These are phyloP conservation scores for Altica lythri DNA, from an alignment of 2,888 invertebrate species.

Conservation along the genomic window DNA sequence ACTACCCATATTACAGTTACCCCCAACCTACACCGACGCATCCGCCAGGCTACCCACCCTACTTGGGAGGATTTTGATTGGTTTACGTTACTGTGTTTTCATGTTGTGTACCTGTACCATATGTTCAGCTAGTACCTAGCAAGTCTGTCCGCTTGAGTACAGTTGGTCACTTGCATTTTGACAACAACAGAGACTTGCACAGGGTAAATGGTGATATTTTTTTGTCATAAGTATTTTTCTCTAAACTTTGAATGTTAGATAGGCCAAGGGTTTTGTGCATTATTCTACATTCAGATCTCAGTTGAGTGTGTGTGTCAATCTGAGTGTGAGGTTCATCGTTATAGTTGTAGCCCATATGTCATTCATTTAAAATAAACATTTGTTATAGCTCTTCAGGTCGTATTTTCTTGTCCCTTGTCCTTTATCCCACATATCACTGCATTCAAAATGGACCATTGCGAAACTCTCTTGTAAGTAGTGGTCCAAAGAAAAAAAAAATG, in stretches of 20 bases:
- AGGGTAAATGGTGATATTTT: conserved; percentile 62
- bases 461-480: conserved; percentile 45
- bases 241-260: conserved; percentile 60
- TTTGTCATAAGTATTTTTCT: conserved; percentile 60
- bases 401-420: conserved; percentile 50
- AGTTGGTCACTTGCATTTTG: conserved; percentile 59
- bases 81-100: conserved; percentile 59
- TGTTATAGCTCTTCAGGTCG: conserved; percentile 55
- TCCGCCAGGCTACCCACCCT: conserved; percentile 57
- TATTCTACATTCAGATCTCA: conserved; percentile 57
- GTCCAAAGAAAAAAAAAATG: conserved; percentile 36
- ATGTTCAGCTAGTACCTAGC: conserved; percentile 60
- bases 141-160: conserved; percentile 59
- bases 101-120: conserved; percentile 61
- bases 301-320: conserved; percentile 52
- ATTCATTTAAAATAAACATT: conserved; percentile 56
- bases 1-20: conserved; percentile 66
- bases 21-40: conserved; percentile 55
- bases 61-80: conserved; percentile 58
- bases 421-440: conserved; percentile 53
- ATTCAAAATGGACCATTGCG: conserved; percentile 39
- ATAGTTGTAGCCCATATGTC: conserved; percentile 55
- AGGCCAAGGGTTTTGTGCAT: conserved; percentile 60
- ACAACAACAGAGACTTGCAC: conserved; percentile 60
- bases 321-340: conserved; percentile 52